phyloP scores from a whole-genome alignment of 2,888 invertebrate species.

The Hipparchia sbordonii region DNA sequence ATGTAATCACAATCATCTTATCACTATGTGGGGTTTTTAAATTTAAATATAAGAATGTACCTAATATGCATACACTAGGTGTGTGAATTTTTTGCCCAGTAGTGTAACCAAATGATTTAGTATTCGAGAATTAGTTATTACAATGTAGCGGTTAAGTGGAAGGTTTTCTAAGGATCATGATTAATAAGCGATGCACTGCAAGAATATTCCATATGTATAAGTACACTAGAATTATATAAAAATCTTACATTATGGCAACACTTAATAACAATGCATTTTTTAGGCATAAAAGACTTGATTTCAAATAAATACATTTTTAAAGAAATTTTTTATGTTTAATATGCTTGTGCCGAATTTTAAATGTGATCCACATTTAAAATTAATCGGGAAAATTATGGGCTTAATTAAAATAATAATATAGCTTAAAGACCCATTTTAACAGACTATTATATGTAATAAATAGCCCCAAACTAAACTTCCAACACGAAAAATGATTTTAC shows the following conservation, averaged over 20 bases:
- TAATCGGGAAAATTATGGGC: not conserved
- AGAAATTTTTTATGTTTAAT: not conserved
- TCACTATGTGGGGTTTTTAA: not conserved
- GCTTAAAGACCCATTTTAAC: no score
- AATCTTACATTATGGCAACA: constrained; percentile 19
- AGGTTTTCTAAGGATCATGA: constrained; percentile 50
- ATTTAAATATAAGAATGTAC: no score
- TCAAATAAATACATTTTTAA: not conserved
- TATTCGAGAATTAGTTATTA: constrained; percentile 56
- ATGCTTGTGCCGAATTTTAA: not conserved
- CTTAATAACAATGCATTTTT: constrained; percentile 17
- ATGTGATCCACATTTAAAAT: not conserved
- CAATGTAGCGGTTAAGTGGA: constrained; percentile 57
- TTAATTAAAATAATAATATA: no score
- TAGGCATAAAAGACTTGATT: constrained; percentile 9
- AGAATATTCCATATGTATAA: constrained; percentile 52
- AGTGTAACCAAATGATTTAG: constrained; percentile 47
- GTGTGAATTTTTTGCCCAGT: constrained; percentile 35
- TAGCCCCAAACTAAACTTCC: not conserved
- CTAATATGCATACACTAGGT: not conserved
- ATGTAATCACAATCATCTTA: not conserved
- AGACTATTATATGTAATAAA: no score
- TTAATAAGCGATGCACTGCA: constrained; percentile 47
- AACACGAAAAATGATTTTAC: not conserved
- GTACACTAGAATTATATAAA: constrained; percentile 45